phyloP scores from a whole-genome alignment of 2,797 vertebrate species.

The Hapalemur alaotrensis region DNA sequence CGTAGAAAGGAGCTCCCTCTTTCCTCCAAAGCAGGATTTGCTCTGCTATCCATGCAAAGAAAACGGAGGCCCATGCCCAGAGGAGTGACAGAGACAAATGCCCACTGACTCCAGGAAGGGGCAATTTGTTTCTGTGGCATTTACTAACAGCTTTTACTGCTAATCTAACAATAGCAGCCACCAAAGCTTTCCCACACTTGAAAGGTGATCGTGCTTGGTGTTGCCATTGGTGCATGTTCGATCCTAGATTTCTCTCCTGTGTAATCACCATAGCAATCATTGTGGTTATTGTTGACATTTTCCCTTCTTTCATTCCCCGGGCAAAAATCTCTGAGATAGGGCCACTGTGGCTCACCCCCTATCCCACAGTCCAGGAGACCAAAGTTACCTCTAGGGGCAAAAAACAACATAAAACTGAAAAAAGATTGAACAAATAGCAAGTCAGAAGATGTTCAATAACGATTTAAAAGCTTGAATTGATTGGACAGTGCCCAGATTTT shows the following conservation, averaged over 20 bases:
- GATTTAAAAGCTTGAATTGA: neutral
- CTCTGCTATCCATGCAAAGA: slow-evolving; percentile 57
- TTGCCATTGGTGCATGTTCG: neutral
- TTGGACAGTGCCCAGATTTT: neutral
- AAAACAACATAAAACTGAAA: neutral
- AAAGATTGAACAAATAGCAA: neutral
- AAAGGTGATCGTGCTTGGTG: neutral
- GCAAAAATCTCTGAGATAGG: neutral
- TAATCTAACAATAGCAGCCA: slow-evolving; percentile 33
- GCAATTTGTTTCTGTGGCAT: slow-evolving; percentile 58
- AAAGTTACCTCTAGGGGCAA: neutral
- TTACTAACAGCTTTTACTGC: slow-evolving; percentile 21
- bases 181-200: slow-evolving; percentile 10
- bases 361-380: neutral
- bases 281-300: neutral
- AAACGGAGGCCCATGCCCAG: slow-evolving; percentile 16
- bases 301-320: neutral
- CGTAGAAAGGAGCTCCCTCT: slow-evolving; percentile 49
- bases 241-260: neutral
- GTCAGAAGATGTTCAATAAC: neutral
- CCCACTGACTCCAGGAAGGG: slow-evolving; percentile 43
- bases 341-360: neutral
- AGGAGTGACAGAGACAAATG: slow-evolving; percentile 61
- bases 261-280: neutral
- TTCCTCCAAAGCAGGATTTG: slow-evolving; percentile 46